Base-by-base conservation (phyloP, 2,888 invertebrate genomes). In the Eilema griseolum region DNA sequence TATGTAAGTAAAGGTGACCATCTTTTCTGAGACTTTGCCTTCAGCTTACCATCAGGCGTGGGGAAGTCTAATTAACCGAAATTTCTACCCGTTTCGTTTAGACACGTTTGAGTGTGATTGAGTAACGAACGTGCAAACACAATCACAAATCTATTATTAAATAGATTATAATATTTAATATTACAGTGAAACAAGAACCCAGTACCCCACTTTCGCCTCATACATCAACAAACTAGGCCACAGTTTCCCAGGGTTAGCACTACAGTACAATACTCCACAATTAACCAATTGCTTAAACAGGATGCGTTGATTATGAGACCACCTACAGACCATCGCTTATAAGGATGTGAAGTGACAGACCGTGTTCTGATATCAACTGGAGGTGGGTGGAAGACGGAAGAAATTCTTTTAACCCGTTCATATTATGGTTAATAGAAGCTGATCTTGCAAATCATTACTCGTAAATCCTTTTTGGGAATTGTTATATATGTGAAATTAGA, bases 271-370 rank as follows among this genome's bases (percentile, higher is more conserved):
- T 62, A 61, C 31, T 61, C 14, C 78, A 74, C 87, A 88, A 88
- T 88, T 87, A 88, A 85, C 80, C 88, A 88, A 88, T 88, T 88
- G 88, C 66, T 81, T 76, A 77, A 82, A 81, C 88, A 87, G 88
- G 88, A 88, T 81, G 81, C 81, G 78, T 84, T 86, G 83, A 86
- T 88, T 86, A 85, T 71, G 37, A 66, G 88, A 85, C 88, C 88
- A 88, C 88, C 88, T 87, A 88, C 88, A 74, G 82, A 72, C 67
- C 67, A 73, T 67, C 72, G 78, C 78, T 86, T 85, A 88, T 88
- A 79, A 88, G 88, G 88, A 88, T 87, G 88, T 88, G 87, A 87
- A 86, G 77, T 77, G 76, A 72, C 74, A 70, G 65, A 64, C 67
- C 73, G 78, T 79, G 78, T 82, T 82, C 77, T 81, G 76, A 77